Percentiles rank a stretch among this genome's conserved stretches.
These are phyloP conservation scores for Paramormyrops kingsleyae DNA, from an alignment of 2,113 vertebrate species.

Conservation along the genomic window DNA sequence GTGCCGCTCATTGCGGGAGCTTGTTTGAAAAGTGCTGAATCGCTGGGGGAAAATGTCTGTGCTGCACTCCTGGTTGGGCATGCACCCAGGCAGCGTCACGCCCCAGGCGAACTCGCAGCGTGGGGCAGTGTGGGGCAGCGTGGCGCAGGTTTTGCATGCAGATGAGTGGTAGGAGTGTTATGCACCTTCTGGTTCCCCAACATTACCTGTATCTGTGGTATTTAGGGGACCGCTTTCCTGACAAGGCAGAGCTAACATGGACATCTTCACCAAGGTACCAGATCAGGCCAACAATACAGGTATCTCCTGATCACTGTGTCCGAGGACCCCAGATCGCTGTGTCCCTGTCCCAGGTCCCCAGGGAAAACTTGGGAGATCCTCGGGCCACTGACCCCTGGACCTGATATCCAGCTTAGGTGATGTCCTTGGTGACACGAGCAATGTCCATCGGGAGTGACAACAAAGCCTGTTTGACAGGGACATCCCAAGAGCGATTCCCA, in stretches of 20 bases:
- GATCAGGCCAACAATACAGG: constrained; percentile 66
- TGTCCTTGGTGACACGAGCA: too few species aligned
- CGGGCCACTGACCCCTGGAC: not conserved
- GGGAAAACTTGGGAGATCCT: not conserved
- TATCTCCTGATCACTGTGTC: constrained; percentile 41
- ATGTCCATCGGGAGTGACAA: not conserved
- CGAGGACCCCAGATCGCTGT: not conserved
- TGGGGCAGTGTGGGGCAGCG: not conserved
- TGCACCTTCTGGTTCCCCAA: constrained; percentile 52
- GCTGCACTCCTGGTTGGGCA: constrained; percentile 46
- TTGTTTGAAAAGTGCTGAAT: constrained; percentile 63
- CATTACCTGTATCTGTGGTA: constrained; percentile 41
- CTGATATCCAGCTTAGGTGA: not conserved
- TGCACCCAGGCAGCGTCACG: not conserved
- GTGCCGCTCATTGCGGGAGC: constrained; percentile 44
- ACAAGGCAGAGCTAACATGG: constrained; percentile 59
- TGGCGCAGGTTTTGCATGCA: constrained; percentile 17
- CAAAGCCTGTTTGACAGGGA: not conserved
- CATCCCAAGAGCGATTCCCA: not conserved
- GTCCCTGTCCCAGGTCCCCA: not conserved
- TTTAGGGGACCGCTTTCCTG: constrained; percentile 58
- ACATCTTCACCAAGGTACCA: constrained; percentile 67
- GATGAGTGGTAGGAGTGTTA: constrained; percentile 37
- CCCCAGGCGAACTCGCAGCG: not conserved
- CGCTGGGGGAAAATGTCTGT: constrained; percentile 51